Evolutionary conservation across 2,797 vertebrate genomes (phyloP).

Genomic region (Ctenopoma kingsleyae): DNA sequence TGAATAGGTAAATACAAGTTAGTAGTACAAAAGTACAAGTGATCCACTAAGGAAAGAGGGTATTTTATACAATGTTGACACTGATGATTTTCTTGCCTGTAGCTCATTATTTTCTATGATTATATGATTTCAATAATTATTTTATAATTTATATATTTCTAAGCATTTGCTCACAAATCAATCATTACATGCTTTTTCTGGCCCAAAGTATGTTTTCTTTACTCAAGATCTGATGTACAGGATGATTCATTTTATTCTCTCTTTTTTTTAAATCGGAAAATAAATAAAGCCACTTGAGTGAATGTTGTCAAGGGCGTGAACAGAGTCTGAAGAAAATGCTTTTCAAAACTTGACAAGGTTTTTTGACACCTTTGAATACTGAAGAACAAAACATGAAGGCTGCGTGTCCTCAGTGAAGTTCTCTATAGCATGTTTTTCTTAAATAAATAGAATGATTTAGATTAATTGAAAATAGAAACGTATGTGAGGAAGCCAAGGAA

Average conservation of each 20-base stretch:
- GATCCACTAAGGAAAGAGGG: too few species aligned
- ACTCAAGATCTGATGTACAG: neutral
- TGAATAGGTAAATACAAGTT: neutral
- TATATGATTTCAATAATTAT: too few species aligned
- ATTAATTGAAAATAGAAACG: conserved; percentile 12
- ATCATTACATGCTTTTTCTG: neutral
- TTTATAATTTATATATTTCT: too few species aligned
- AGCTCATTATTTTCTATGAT: too few species aligned
- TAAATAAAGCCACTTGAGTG: neutral
- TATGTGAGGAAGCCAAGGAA: neutral
- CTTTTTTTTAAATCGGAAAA: conserved; percentile 4
- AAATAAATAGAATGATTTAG: neutral
- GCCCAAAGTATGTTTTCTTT: neutral
- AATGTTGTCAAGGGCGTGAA: conserved; percentile 8
- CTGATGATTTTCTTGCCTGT: neutral
- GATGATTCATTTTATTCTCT: neutral
- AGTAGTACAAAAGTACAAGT: too few species aligned
- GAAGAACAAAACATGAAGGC: conserved; percentile 18
- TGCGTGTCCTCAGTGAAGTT: conserved; percentile 16
- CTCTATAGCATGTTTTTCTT: neutral
- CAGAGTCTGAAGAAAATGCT: neutral
- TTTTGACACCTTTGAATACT: conserved; percentile 4
- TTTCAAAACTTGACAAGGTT: conserved; percentile 12
- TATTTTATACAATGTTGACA: neutral
- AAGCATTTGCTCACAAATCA: too few species aligned